These are phyloP conservation scores for Chironex yamaguchii DNA, from an alignment of 30 jellyfish, hydroid and myxozoan species.

Conservation along the genomic window DNA sequence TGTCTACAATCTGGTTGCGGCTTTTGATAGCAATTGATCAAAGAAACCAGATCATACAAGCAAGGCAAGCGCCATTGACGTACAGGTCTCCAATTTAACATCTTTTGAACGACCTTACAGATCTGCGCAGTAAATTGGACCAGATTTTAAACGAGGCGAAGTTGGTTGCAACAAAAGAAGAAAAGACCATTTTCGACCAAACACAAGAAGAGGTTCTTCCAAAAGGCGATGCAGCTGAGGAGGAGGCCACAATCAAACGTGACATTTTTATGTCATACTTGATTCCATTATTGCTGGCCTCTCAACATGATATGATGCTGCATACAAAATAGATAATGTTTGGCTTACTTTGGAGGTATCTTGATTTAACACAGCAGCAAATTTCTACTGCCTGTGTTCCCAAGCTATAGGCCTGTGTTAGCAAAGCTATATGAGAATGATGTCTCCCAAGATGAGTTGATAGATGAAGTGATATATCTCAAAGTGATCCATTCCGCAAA, in stretches of 20 bases:
- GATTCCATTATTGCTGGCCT: conserved; percentile 7
- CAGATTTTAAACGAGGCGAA: conserved; percentile 37
- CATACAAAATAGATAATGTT: conserved; percentile 6
- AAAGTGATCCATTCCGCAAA: conserved; percentile 5
- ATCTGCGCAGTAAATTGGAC: conserved; percentile 19
- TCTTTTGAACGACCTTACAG: not conserved
- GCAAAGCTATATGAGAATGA: conserved; percentile 39
- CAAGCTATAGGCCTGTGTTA: too few relatives aligned
- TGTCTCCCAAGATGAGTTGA: conserved; percentile 22
- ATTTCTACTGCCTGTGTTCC: conserved; percentile 16
- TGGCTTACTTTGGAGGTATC: conserved; percentile 28
- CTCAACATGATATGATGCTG: conserved; percentile 48
- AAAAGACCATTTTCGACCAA: conserved; percentile 2
- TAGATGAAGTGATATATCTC: not conserved
- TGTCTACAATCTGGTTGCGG: conserved; percentile 59
- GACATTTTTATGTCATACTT: not conserved
- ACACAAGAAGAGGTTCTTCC: conserved; percentile 40
- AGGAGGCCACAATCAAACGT: not conserved
- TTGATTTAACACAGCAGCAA: not conserved
- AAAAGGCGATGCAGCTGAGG: not conserved
- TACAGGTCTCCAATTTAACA: conserved; percentile 19
- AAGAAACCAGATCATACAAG: conserved; percentile 61
- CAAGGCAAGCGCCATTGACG: conserved; percentile 50
- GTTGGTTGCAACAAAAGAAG: conserved; percentile 40
- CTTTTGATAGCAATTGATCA: conserved; percentile 27